Evolutionary conservation across 2,888 invertebrate species (phyloP).

Genomic region (Mantis religiosa): DNA sequence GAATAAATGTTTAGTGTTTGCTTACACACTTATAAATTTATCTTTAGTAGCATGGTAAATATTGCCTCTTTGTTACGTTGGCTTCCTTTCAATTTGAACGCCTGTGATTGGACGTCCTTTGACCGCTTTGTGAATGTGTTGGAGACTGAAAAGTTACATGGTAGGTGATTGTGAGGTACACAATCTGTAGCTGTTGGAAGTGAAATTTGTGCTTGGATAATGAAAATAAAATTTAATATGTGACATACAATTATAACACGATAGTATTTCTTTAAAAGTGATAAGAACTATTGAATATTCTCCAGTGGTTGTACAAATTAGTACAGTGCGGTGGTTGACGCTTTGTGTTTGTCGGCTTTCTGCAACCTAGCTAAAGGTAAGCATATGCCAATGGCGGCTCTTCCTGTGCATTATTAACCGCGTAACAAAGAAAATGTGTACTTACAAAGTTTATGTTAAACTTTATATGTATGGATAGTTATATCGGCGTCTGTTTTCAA

Average conservation of each 20-base stretch:
- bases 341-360: not conserved
- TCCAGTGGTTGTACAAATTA: not conserved
- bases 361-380: not conserved
- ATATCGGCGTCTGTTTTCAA: too few relatives aligned
- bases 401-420: not conserved
- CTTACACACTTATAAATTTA: too few relatives aligned
- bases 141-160: too few relatives aligned
- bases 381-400: not conserved
- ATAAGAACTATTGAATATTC: not conserved
- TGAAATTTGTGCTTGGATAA: not conserved
- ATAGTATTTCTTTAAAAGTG: not conserved
- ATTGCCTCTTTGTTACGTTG: not conserved
- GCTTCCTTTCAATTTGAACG: not conserved
- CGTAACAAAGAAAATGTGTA: too few relatives aligned
- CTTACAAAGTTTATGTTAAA: too few relatives aligned
- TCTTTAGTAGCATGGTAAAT: not conserved
- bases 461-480: too few relatives aligned
- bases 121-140: not conserved
- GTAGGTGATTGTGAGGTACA: not conserved
- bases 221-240: not conserved
- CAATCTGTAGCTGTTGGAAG: not conserved
- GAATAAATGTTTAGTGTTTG: too few relatives aligned
- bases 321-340: not conserved
- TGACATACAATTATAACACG: not conserved
- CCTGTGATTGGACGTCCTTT: not conserved